Conservation (phyloP, 64 coral and sea anemone genomes). For the Montipora efflorescens region DNA sequence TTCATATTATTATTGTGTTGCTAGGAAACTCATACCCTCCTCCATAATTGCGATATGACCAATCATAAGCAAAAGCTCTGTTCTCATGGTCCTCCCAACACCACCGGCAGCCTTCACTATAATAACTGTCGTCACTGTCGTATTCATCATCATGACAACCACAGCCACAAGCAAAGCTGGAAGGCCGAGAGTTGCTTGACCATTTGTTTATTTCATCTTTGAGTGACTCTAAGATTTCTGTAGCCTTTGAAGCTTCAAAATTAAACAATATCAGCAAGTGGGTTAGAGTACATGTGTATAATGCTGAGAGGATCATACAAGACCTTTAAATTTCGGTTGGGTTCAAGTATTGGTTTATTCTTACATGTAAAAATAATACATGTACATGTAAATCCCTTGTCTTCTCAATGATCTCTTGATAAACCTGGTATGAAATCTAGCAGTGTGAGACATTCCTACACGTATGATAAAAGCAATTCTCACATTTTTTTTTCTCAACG, state of each 20-base stretch:
- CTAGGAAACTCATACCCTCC: slow-evolving; percentile 14
- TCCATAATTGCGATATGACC: background rate
- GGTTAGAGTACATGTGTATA: no score
- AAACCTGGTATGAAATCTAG: no score
- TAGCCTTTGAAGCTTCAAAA: background rate
- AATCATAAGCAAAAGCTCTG: background rate
- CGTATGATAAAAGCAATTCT: no score
- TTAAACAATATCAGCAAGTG: background rate
- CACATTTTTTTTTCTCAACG: no score
- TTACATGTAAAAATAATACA: background rate
- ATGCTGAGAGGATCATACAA: no score
- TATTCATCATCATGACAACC: slow-evolving; percentile 8
- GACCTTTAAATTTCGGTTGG: no score
- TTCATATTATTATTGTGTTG: no score
- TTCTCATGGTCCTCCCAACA: slow-evolving; percentile 36
- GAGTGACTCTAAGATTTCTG: slow-evolving; percentile 17
- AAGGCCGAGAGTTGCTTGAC: background rate
- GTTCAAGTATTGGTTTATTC: no score
- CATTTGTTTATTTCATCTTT: background rate
- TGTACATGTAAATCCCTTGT: no score
- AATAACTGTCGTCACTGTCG: slow-evolving; percentile 44
- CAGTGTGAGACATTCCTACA: no score
- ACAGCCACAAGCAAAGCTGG: slow-evolving; percentile 41
- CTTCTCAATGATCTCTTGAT: no score
- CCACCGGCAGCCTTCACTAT: background rate